Evolutionary conservation across 2,797 vertebrate genomes (phyloP), one percentile per base, ranked within the genome.

Genomic region (Ispidina lecontei): DNA sequence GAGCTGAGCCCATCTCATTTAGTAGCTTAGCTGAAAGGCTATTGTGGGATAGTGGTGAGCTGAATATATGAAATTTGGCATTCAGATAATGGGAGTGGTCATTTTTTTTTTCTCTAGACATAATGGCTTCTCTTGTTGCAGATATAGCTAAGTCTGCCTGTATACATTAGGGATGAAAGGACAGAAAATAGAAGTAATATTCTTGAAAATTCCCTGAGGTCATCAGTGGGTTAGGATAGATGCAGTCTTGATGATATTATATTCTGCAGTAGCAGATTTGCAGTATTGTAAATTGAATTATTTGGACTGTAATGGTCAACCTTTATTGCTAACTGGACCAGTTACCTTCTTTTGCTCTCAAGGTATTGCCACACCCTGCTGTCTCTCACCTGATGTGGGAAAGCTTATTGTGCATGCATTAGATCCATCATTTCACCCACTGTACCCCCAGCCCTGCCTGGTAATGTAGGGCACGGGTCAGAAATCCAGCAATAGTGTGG

Each of bases 191-290:
- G 43, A 91, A 92, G 58, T 44, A 87, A 90, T 94, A 79, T 87
- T 94, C 86, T 52, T 87, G 95, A 91, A 96, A 96, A 94, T 85
- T 90, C 71, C 94, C 94, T 28, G 90, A 77, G 89, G 95, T 96
- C 90, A 63, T 94, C 88, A 59, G 54, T 93, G 84, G 88, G 71
- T 90, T 94, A 88, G 81, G 77, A 62, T n/a, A 91, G 80, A 84
- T 0, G 0, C 1, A 0, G 55, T 55, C 70, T 14, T 77, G 77
- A 93, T 94, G 90, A 84, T 94, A 80, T 94, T 90, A 90, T 91
- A 52, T 83, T 83, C 81, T 80, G 62, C 43, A 68, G 72, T 35
- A 94, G 71, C 87, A 69, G 69, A 90, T 93, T 94, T 95, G 55
- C 75, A 83, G 74, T 56, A 47, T 75, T 93, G 78, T 67, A 77